Base-by-base conservation (phyloP, 2,113 vertebrate genomes). In the Ptilonorhynchus violaceus region DNA sequence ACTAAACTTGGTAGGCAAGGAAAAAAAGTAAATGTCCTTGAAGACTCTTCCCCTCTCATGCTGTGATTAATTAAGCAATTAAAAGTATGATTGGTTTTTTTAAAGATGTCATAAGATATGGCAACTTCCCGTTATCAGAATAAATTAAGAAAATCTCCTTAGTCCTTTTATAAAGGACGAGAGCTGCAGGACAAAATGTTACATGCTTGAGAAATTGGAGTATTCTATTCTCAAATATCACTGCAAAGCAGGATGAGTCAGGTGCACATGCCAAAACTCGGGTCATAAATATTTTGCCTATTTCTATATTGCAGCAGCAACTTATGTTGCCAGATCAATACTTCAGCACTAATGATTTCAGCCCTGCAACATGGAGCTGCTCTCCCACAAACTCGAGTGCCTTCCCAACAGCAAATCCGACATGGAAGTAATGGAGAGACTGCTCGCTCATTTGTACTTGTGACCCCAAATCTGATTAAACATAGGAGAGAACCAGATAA, bases 11-110 rank as follows among this genome's bases (percentile, higher is more conserved):
- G 3, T 11, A 64, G 41, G 46, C 25, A 47, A 83, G 25, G 15
- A 56, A 85, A 86, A 92, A 69, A 47, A 27, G 25, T 10, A 50
- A 70, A 84, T n/a, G 77, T 80, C 96, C 94, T 96, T 95, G 94
- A 93, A 83, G 74, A 53, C 2, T 35, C 42, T 72, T n/a, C 18
- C 44, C 41, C 46, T 90, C 92, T 92, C 90, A 72, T 78, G 84
- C 77, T 95, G 64, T 96, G 92, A 96, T 93, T 94, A 97, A 94
- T 90, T 96, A 96, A 97, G 90, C 74, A 94, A 94, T 95, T 96
- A 94, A 53, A 94, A 94, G 39, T 76, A 91, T 60, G 83, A 93
- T 72, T 89, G 73, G 89, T 93, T 88, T 96, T 93, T 95, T 86
- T 88, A 93, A 94, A 97, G 74, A 88, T 95, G 83, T 93, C 93